phyloP scores from a whole-genome alignment of 1,140 invertebrate genomes.

The Portunus trituberculatus region DNA sequence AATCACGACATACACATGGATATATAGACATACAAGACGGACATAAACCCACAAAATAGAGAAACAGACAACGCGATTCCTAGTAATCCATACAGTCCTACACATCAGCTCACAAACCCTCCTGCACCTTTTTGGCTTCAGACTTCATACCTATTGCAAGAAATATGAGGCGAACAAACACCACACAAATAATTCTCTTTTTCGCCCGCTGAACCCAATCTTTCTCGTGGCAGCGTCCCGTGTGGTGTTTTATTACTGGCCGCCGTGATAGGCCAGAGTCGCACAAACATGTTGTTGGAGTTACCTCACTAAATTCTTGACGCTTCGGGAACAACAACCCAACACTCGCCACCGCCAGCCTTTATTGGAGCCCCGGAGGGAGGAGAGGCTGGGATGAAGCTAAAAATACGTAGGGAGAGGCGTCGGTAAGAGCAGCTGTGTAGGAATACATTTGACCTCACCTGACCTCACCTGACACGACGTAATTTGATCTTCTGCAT shows the following conservation, averaged over 20 bases:
- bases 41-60: not conserved
- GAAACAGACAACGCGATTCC: not conserved
- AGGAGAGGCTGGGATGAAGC: not conserved
- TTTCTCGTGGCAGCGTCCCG: not conserved
- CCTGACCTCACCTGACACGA: too few species aligned
- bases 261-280: not conserved
- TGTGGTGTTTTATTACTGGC: not conserved
- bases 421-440: too few species aligned
- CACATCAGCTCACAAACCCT: not conserved
- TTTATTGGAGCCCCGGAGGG: not conserved
- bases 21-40: not conserved
- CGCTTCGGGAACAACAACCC: conserved; percentile 18
- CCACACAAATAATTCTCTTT: too few species aligned
- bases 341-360: conserved; percentile 6
- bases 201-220: too few species aligned
- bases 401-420: not conserved
- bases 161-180: too few species aligned
- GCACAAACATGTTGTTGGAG: conserved; percentile 11
- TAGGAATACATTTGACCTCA: too few species aligned
- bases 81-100: not conserved
- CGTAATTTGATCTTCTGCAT: too few species aligned
- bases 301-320: conserved; percentile 23
- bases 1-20: not conserved
- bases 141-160: too few species aligned
- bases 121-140: too few species aligned